phyloP scores from a whole-genome alignment of 1,140 invertebrate species.

The Drosophila ananassae region DNA sequence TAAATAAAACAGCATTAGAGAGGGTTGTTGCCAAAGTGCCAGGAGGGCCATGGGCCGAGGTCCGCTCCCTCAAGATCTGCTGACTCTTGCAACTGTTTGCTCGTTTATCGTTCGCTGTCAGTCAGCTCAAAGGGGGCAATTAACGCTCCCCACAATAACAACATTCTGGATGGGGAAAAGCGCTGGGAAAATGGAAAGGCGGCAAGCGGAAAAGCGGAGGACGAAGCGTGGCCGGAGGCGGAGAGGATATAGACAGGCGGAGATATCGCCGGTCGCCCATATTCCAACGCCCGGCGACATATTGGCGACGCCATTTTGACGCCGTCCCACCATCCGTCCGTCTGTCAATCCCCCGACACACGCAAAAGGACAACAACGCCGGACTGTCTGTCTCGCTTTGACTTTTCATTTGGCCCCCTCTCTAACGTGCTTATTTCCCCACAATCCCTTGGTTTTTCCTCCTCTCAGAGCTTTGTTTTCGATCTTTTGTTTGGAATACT shows the following conservation, averaged over 20 bases:
- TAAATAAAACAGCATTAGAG: constrained; percentile 62
- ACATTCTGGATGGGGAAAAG: constrained; percentile 5
- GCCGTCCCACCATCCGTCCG: constrained; percentile 31
- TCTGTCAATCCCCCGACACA: constrained; percentile 16
- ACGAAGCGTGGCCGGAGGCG: not conserved
- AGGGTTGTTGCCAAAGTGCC: constrained; percentile 55
- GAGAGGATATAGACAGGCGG: constrained; percentile 23
- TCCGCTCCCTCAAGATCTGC: constrained; percentile 29
- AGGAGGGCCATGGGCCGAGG: not conserved
- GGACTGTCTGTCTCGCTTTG: constrained; percentile 16
- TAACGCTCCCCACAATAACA: constrained; percentile 59
- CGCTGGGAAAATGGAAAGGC: not conserved
- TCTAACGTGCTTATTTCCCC: constrained; percentile 5
- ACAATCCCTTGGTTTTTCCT: not conserved
- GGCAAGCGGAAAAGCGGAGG: not conserved
- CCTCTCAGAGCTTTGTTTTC: not conserved
- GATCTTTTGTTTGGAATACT: not conserved
- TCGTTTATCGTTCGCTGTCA: constrained; percentile 81
- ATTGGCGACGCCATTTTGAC: constrained; percentile 81
- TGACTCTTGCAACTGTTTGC: constrained; percentile 70
- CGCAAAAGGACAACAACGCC: constrained; percentile 36
- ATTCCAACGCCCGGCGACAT: constrained; percentile 69
- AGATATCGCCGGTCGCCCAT: constrained; percentile 52
- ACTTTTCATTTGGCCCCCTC: constrained; percentile 12
- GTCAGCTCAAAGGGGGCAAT: constrained; percentile 80